Evolutionary conservation across 2,888 invertebrate species (phyloP), one percentile per base, ranked within the genome.

Genomic region (Tetragonisca angustula): DNA sequence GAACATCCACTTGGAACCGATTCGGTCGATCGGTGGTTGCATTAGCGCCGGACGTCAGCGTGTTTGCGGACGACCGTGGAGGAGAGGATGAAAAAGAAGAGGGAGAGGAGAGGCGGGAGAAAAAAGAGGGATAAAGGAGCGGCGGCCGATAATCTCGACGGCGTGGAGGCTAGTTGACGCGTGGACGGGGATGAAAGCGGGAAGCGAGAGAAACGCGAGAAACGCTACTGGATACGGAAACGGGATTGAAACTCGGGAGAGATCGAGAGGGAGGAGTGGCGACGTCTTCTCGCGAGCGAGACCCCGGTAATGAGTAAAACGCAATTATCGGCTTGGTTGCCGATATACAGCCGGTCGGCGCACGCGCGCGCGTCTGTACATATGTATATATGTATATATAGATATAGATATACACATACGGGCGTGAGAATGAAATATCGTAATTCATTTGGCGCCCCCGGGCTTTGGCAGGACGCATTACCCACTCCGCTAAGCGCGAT

Each of bases 371-470:
- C 32, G 78, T 76, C 0, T 3, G 3, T 3, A 32, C 3, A 32
- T 3, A 32, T 32, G 32, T 32, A 32, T 32, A 3, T 32, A 32
- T 3, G 3, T 32, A 32, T 3, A n/a, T n/a, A n/a, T n/a, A n/a
- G n/a, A n/a, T n/a, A 3, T 32, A 32, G 3, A 3, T 32, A 43
- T 0, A 43, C 43, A 43, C 43, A 9, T 5, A 43, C 88, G 84
- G 88, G 90, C 88, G 92, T 88, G 92, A 92, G 91, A 91, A 92
- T 92, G 92, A 92, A 91, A 91, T 92, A 92, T 92, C 90, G 91
- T 90, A 91, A 92, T 92, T 92, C 90, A 89, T 92, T 92, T 90
- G 90, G 89, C 89, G 91, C 92, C 91, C 83, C 87, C 83, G 89
- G 92, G 90, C 87, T 86, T 89, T 88, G 87, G 88, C 87, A 90